These are phyloP conservation scores for Tympanoctomys barrerae DNA, from an alignment of 2,797 vertebrate genomes.

Conservation along the genomic window DNA sequence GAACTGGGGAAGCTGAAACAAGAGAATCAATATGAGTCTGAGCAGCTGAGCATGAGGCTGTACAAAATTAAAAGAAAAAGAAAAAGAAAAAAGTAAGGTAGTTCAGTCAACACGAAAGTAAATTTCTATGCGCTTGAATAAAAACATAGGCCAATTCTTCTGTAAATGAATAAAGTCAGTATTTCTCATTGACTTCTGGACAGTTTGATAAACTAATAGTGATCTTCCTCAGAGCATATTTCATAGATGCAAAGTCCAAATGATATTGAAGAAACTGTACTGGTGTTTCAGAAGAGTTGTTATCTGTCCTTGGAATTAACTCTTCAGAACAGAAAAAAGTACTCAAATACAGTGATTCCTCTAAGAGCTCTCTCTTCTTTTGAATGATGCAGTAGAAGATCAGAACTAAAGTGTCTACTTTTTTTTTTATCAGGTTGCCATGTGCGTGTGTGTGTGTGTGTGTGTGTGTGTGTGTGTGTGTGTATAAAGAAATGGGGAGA, in stretches of 20 bases:
- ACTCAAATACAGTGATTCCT: background rate
- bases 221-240: background rate
- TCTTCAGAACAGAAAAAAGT: background rate
- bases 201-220: constrained; percentile 9
- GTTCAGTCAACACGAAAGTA: constrained; percentile 39
- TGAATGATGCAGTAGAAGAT: background rate
- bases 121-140: constrained; percentile 3
- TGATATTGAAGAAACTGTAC: constrained; percentile 29
- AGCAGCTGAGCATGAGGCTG: no score
- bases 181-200: constrained; percentile 14
- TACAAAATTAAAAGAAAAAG: no score
- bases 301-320: constrained; percentile 39
- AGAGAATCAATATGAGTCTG: no score
- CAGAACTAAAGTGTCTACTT: background rate
- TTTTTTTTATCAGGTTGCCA: background rate
- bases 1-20: no score
- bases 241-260: constrained; percentile 39
- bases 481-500: background rate
- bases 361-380: background rate
- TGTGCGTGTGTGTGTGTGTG: background rate
- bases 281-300: constrained; percentile 3
- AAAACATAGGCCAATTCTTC: background rate
- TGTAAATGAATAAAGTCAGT: background rate
- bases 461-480: background rate
- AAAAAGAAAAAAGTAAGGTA: background rate